Conservation (phyloP, 2,888 invertebrate genomes). For the Axea sp. region DNA sequence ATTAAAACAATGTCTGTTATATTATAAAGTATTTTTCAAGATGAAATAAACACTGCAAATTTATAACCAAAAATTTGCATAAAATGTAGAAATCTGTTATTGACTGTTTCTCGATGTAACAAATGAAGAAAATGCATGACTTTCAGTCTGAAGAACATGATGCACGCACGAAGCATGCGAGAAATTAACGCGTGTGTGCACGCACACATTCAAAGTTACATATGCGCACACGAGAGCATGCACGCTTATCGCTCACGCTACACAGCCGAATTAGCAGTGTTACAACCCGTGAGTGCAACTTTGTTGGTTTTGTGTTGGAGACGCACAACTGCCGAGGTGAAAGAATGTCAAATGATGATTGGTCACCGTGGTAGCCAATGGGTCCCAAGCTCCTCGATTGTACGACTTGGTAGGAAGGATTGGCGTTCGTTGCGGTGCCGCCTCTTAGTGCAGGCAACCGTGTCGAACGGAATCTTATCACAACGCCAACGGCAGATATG, state of each 20-base stretch:
- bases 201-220: not conserved
- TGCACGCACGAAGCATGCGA: constrained; percentile 15
- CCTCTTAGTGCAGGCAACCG: constrained; percentile 71
- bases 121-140: constrained; percentile 16
- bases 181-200: constrained; percentile 6
- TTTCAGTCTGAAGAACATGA: not conserved
- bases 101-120: constrained; percentile 5
- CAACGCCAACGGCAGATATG: constrained; percentile 19
- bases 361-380: constrained; percentile 78
- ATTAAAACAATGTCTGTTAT: too few relatives aligned
- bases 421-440: constrained; percentile 67
- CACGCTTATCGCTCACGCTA: constrained; percentile 40
- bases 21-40: too few relatives aligned
- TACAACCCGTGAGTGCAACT: constrained; percentile 38
- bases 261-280: constrained; percentile 58
- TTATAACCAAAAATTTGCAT: constrained; percentile 12
- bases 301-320: constrained; percentile 40
- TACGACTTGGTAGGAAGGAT: constrained; percentile 64
- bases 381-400: constrained; percentile 69
- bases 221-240: not conserved
- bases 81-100: not conserved
- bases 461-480: constrained; percentile 55
- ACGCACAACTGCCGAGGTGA: constrained; percentile 68
- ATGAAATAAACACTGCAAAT: too few relatives aligned
- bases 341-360: constrained; percentile 79